Evolutionary conservation across 2,888 invertebrate species (phyloP), one percentile per base, ranked within the genome.

Genomic region (Platycnemis pennipes): DNA sequence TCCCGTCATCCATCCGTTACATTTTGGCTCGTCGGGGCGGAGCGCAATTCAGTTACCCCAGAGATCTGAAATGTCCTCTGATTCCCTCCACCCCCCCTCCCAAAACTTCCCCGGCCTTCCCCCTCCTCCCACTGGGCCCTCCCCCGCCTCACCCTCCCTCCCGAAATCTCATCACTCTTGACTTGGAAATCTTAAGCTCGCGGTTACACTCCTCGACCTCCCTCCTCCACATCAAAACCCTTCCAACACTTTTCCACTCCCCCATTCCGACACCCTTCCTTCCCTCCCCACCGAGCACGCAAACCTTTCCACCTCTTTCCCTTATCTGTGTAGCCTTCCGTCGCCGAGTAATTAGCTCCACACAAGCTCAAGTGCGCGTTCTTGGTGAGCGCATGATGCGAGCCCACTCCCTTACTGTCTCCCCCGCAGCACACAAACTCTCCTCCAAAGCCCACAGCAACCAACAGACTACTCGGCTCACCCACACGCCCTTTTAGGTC

Each of bases 91-190:
- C 63, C n/a, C n/a, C 26, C n/a, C n/a, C 63, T 63, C n/a, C 63
- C 22, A 22, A 22, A 7, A 63, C 63, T n/a, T 63, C 63, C 63
- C 26, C 0, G 4, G 26, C 63, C 7, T 26, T 26, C 7, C 16
- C 63, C 26, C 63, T 0, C 11, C 3, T n/a, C 11, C 31, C 69
- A 1, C 13, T 49, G 11, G 19, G 13, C 49, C 49, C 11, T 49
- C 49, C 49, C 19, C 69, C 31, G 31, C 8, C 69, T 31, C n/a
- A n/a, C 13, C 31, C 22, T 31, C 31, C 69, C n/a, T 69, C 69
- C 69, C n/a, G 26, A 37, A 37, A 77, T 77, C 77, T 77, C 77
- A 77, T 77, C 77, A 77, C 77, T 77, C 77, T 77, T 77, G 77
- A 77, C 77, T 77, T 77, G 77, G 77, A 77, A 77, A 37, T 37